Base-by-base conservation (phyloP, 1,140 invertebrate species). In the Phymastichus coffea region DNA sequence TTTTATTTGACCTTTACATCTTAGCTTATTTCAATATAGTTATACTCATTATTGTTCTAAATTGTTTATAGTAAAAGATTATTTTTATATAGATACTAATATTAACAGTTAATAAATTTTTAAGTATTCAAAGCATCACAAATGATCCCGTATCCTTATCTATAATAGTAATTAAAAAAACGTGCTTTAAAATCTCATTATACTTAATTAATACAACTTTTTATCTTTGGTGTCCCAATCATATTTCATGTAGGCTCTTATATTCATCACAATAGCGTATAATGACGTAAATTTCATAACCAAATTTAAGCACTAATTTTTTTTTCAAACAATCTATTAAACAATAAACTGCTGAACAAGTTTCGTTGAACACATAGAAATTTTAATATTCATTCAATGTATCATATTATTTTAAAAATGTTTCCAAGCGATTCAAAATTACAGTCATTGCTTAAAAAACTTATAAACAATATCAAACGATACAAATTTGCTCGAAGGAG, bases 111-210 rank as follows among this genome's bases (percentile, higher is more conserved):
- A n/a, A 41, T 17, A 26, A 40, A 41, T 53, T 53, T 25, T 53
- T 53, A 53, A 53, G 51, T 41, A 53, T 53, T 41, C 30, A 17
- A 19, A 41, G 35, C 22, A 41, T 52, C 33, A 52, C 35, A 52
- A 52, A 49, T 49, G 15, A 40, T n/a, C n/a, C n/a, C n/a, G n/a
- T n/a, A n/a, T 17, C 15, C 2, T 49, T 17, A 22, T 47, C 44
- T 30, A n/a, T 47, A 47, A 47, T 23, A 8, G 22, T 19, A 14
- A 23, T 43, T 46, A 15, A 26, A 19, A 47, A 47, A 47, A 47
- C 15, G 4, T 47, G 6, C n/a, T 4, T 28, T 20, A 28, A 44
- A 14, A 23, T 23, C 22, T 44, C 15, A n/a, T 19, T 12, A 23
- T 25, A 20, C 20, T n/a, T 25, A 44, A 12, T 44, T 44, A 44